Conservation (phyloP, 2,113 vertebrate species). For the Antechinus flavipes region DNA sequence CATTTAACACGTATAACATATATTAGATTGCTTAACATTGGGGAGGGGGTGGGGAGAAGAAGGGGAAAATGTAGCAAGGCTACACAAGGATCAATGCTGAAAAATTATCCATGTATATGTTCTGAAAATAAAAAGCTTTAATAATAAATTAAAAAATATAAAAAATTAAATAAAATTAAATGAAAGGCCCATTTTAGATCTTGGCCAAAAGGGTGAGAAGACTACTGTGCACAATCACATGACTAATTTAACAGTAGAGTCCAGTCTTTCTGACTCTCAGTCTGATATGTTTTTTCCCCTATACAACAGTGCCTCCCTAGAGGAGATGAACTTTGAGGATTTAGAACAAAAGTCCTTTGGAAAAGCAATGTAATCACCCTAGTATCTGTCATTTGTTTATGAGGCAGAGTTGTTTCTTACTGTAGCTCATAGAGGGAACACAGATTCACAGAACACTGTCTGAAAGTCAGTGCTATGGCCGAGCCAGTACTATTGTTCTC, state of each 20-base stretch:
- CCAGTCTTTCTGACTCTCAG: background rate
- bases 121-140: no score
- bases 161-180: constrained; percentile 1
- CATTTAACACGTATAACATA: no score
- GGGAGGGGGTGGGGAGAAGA: no score
- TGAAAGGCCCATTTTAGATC: background rate
- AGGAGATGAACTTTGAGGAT: background rate
- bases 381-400: constrained; percentile 49
- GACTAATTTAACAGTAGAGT: background rate
- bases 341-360: constrained; percentile 51
- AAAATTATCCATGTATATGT: no score
- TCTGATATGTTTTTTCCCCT: background rate
- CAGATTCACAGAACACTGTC: background rate
- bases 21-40: no score
- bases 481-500: background rate
- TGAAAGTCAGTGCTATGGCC: constrained; percentile 8
- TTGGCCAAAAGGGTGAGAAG: background rate
- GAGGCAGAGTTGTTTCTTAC: constrained; percentile 4
- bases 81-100: no score
- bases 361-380: constrained; percentile 23
- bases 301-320: background rate
- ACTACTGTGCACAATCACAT: background rate
- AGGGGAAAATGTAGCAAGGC: no score
- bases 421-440: constrained; percentile 16
- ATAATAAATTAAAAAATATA: no score